These are phyloP conservation scores for Silvanus unidentatus DNA, from an alignment of 2,888 invertebrate genomes.

Conservation along the genomic window DNA sequence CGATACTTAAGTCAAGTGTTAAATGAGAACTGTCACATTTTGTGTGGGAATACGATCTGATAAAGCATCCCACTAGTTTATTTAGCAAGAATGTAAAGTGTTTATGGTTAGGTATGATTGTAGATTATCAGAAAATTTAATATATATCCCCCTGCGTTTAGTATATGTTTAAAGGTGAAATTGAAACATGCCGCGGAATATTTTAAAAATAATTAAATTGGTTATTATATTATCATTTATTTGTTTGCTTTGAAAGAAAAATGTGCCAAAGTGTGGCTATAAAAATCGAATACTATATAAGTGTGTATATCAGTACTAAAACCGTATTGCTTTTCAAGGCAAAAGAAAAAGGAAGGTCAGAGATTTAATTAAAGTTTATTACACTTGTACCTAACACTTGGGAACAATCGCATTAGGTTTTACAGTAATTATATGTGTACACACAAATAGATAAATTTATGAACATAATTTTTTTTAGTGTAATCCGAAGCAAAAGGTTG, in stretches of 20 bases:
- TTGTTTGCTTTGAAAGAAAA: constrained; percentile 7
- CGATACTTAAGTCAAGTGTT: no score
- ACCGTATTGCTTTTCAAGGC: no score
- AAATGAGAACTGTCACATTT: no score
- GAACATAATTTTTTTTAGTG: constrained; percentile 2
- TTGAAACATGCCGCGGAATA: constrained; percentile 23
- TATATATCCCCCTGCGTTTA: constrained; percentile 15
- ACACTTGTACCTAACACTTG: no score
- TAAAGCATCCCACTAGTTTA: constrained; percentile 3
- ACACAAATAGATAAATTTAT: no score
- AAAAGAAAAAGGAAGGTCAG: no score
- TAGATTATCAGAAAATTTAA: constrained; percentile 22
- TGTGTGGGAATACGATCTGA: no score
- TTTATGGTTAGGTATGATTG: constrained; percentile 12
- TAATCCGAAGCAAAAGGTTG: background rate
- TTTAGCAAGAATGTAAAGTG: constrained; percentile 11
- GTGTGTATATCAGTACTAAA: no score
- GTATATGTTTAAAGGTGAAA: constrained; percentile 17
- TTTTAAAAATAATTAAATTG: constrained; percentile 27
- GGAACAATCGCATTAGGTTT: no score
- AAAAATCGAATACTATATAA: no score
- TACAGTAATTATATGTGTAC: no score
- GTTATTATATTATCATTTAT: constrained; percentile 18
- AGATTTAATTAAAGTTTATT: no score
- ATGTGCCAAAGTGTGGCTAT: background rate